Evolutionary conservation across 2,797 vertebrate species (phyloP), one percentile per base, ranked within the genome.

Genomic region (Onychomys leucogaster): DNA sequence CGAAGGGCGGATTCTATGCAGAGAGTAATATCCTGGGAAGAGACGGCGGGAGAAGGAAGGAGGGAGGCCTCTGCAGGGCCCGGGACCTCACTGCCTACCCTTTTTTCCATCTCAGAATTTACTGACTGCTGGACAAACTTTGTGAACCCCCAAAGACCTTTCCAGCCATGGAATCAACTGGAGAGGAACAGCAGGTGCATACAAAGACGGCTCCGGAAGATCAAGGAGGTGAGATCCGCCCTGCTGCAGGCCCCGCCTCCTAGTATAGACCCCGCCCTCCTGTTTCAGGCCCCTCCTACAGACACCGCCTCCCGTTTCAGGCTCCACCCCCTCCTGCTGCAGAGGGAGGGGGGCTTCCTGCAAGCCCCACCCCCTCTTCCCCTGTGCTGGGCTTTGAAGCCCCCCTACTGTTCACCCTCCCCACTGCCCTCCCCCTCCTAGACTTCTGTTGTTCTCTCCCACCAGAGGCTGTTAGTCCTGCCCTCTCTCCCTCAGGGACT

Each of bases 101-200:
- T 34, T 14, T 41, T 43, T 49, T 32, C 55, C 52, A 5, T 63
- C 59, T 49, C 93, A 96, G 97, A 97, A 21, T 97, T 97, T 57
- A 21, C 29, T 10, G 13, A 95, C 61, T 97, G 96, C 96, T 97
- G 96, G 96, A 1, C 14, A 43, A 23, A 55, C 13, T 97, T 97
- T 29, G 97, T 94, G 49, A 84, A 63, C 61, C 12, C 34, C 32
- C 25, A 11, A 7, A 3, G 0, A 6, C 3, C 23, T 1, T 97
- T 96, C 65, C 0, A 19, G 7, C 25, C 89, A 13, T 96, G 93
- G 96, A 1, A 84, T 2, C n/a, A 59, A 4, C 83, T 96, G 80
- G 32, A 41, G 0, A 1, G 16, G 0, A 21, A 65, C 29, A 95
- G 90, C 16, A 0, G 5, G 1, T 41, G 6, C n/a, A 52, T 67